phyloP scores from a whole-genome alignment of 2,797 vertebrate genomes.

The Tokudaia muenninki region DNA sequence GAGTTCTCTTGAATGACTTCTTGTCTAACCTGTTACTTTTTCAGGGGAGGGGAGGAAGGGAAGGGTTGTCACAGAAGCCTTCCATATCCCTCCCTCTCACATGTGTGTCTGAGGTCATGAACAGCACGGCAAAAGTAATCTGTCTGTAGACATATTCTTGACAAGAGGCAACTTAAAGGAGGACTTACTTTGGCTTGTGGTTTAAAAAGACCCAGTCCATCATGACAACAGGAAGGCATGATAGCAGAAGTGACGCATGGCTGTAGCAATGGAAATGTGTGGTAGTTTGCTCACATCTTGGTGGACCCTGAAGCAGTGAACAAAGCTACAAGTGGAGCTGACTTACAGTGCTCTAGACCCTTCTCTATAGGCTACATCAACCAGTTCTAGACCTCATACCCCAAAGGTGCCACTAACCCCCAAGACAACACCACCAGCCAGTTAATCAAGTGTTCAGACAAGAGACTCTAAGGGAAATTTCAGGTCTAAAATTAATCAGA shows the following conservation, averaged over 20 bases:
- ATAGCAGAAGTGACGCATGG: neutral
- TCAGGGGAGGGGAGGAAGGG: no score
- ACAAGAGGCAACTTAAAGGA: neutral
- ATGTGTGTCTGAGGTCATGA: neutral
- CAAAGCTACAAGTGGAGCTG: neutral
- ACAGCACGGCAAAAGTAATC: neutral
- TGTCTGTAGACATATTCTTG: neutral
- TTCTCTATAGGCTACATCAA: neutral
- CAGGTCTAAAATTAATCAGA: neutral
- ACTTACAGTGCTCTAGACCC: neutral
- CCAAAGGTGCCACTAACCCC: neutral
- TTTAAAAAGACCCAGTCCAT: neutral
- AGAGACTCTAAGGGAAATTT: neutral
- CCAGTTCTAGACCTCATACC: neutral
- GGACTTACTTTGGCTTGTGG: neutral
- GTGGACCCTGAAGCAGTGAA: neutral
- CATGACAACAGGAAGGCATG: neutral
- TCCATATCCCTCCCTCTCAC: neutral
- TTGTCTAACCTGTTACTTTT: neutral
- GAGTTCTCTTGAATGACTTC: neutral
- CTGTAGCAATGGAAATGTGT: neutral
- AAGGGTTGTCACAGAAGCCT: neutral
- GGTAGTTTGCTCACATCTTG: neutral
- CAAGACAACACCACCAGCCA: neutral
- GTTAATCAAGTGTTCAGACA: neutral